phyloP scores from a whole-genome alignment of 2,797 vertebrate genomes.

The Rhynchotus rufescens region DNA sequence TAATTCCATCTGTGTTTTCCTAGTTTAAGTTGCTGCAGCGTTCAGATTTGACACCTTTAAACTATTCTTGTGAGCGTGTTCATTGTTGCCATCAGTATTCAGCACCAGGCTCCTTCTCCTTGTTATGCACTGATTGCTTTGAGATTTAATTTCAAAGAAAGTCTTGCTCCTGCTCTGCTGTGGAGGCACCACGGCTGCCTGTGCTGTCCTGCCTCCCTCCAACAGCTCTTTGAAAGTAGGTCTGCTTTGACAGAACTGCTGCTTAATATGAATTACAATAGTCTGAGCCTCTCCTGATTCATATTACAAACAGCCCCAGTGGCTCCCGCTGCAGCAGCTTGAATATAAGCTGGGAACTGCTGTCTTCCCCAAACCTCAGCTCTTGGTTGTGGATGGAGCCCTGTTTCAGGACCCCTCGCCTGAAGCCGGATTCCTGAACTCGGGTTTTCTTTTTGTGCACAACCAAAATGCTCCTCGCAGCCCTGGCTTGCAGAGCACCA shows the following conservation, averaged over 20 bases:
- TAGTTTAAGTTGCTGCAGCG: fast-evolving
- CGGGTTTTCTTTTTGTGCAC: background rate
- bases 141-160: background rate
- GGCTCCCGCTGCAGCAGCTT: background rate
- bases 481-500: background rate
- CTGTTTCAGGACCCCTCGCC: fast-evolving
- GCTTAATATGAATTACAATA: fast-evolving
- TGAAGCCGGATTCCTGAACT: background rate
- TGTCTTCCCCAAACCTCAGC: background rate
- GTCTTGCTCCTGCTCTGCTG: background rate
- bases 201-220: background rate
- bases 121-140: background rate
- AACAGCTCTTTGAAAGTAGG: fast-evolving
- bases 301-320: fast-evolving
- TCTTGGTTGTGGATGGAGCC: background rate
- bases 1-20: fast-evolving
- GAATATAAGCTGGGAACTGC: no score
- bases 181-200: background rate
- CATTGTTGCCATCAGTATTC: fast-evolving
- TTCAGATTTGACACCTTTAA: background rate
- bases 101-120: background rate
- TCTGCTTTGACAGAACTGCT: background rate
- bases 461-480: background rate
- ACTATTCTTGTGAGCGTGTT: fast-evolving
- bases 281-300: background rate